Base-by-base conservation (phyloP, 1,140 invertebrate species). In the Drosophila sproati region DNA sequence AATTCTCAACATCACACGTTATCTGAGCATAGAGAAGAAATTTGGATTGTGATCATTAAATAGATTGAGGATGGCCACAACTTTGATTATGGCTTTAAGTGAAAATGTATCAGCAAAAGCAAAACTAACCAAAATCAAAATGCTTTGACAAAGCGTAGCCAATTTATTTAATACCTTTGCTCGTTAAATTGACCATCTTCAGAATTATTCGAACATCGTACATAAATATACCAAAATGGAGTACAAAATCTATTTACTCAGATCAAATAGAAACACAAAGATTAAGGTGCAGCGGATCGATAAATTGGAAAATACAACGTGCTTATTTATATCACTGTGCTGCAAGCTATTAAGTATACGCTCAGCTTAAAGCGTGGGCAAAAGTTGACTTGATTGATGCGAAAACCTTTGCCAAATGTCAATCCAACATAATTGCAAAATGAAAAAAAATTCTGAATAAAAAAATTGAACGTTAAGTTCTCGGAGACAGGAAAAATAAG, bases 351-450 rank as follows among this genome's bases (percentile, higher is more conserved):
- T 87, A 83, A 69, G 83, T 87, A 82, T 88, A 82, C 82, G 83
- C 83, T 80, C 79, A 39, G 73, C 69, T 20, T 80, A 80, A 45
- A 69, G 32, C 7, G 47, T 60, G 32, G 64, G 59, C 12, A 79
- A 88, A 88, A 82, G 73, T 69, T 73, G 60, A 80, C 83, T 88
- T 87, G 82, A 87, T 87, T 87, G 83, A 87, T 87, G 82, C 59
- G 82, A 87, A 73, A 82, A 80, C 77, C 72, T 66, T 88, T 76
- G 63, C 77, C 61, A 79, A 87, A 87, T 88, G 83, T 87, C 82
- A 87, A 88, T 88, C 80, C 64, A 82, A 80, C 77, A 87, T 87
- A 87, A 87, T 87, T 87, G 83, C 69, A 61, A 61, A 72, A 4
- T 28, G 10, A 28, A 57, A 62, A 61, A 69, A 39, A 54, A 54